A percentile compares a stretch with the other conserved stretches of the same genome.
Evolutionary conservation across 1,140 invertebrate genomes (phyloP).

Genomic region (Drosophila pallidifrons): DNA sequence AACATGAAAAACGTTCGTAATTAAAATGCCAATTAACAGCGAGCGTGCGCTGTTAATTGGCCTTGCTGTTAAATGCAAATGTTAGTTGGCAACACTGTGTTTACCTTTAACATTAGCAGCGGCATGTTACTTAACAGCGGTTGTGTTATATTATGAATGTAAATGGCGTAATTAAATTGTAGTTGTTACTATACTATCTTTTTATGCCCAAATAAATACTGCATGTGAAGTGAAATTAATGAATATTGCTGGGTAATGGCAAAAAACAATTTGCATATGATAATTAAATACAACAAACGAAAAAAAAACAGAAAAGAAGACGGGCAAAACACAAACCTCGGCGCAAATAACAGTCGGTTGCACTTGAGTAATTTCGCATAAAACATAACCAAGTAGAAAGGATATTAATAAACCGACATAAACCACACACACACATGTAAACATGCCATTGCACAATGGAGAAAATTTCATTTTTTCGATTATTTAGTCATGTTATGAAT

Average conservation of each 20-base stretch:
- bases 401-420: constrained; percentile 84
- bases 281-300: constrained; percentile 61
- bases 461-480: no score
- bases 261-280: constrained; percentile 69
- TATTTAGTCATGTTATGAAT: no score
- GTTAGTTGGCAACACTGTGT: constrained; percentile 11
- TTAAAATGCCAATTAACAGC: constrained; percentile 39
- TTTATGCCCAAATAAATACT: constrained; percentile 69
- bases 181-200: constrained; percentile 35
- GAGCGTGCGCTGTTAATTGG: constrained; percentile 34
- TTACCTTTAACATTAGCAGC: constrained; percentile 11
- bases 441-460: no score
- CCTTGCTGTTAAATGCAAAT: constrained; percentile 34
- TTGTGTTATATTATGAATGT: not conserved
- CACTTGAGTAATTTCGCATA: constrained; percentile 84
- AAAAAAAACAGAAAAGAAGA: constrained; percentile 18
- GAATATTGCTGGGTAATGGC: constrained; percentile 32
- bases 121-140: not conserved
- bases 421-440: constrained; percentile 46
- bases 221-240: constrained; percentile 71
- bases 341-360: constrained; percentile 77
- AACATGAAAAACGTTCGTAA: constrained; percentile 2
- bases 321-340: constrained; percentile 39
- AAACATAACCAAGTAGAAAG: constrained; percentile 83
- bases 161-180: not conserved